Base-by-base conservation (phyloP, 2,113 vertebrate genomes). In the Mystacornis crossleyi region DNA sequence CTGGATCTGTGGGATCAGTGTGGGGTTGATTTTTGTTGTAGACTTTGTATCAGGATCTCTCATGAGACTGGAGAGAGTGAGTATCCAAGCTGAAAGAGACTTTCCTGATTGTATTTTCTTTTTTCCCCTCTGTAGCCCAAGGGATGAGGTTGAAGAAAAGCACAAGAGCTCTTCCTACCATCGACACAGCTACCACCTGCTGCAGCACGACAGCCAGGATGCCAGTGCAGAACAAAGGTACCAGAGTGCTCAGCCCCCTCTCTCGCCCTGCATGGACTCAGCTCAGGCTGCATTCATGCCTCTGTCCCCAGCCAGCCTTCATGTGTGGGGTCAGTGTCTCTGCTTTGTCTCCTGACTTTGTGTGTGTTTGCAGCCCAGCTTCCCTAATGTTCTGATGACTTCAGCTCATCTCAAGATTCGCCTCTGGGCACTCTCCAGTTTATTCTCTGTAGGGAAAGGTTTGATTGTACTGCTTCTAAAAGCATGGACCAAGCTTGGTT, bases 181-280 rank as follows among this genome's bases (percentile, higher is more conserved):
- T 69, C 98, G 99, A 16, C 99, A 98, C 95, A 98, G 98, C 75
- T 99, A 99, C 88, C 99, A 99, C 91, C 97, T 99, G 19, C 96
- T 99, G 28, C 99, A 99, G 91, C 99, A 99, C 2, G 99, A 99
- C 96, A 99, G 99, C 93, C 99, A 99, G 97, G 99, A 99, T 18
- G 98, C 98, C 33, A 99, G 99, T 54, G 98, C 98, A 3, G 99
- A 99, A 34, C 99, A 99, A 97, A 99, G 99, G 99, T 99, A 98
- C 87, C 67, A 31, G 85, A 47, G 64, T 23, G 25, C 80, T 81
- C 43, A 34, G 61, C 71, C 42, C 33, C 48, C 33, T 65, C 8
- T 34, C 38, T 64, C 1, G 0, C 24, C 58, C 81, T 24, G 19
- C 78, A 23, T 36, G 85, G 74, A 19, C 58, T 72, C 70, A 72